Conservation (phyloP, 64 coral and sea anemone genomes). For the Montipora foliosa region DNA sequence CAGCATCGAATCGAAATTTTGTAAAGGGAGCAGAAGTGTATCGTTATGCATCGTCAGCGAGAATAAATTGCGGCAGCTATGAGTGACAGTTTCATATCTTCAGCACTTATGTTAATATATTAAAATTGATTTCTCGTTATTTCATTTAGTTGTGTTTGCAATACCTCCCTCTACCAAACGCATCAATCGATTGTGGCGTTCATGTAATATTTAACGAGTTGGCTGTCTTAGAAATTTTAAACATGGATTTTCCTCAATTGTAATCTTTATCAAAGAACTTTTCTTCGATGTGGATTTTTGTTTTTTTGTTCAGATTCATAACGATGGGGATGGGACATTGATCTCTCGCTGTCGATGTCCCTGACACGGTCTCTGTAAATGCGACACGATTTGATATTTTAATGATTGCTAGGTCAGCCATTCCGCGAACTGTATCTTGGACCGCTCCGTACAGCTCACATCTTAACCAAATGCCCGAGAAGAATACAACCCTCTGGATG, state of each 20-base stretch:
- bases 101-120: background rate
- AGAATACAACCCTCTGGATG: constrained; percentile 18
- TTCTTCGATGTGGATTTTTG: no score
- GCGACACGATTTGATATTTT: background rate
- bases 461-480: constrained; percentile 42
- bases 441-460: background rate
- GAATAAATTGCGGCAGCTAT: background rate
- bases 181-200: constrained; percentile 13
- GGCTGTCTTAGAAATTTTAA: background rate
- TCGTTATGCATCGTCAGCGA: no score
- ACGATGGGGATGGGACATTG: background rate
- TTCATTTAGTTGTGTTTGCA: background rate
- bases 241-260: background rate
- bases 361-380: background rate
- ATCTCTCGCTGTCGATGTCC: background rate
- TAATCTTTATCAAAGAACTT: background rate
- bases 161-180: constrained; percentile 19
- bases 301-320: constrained; percentile 1
- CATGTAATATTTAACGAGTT: constrained; percentile 49
- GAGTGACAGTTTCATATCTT: background rate
- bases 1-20: background rate
- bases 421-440: background rate
- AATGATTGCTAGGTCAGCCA: background rate
- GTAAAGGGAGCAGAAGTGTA: no score
- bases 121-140: background rate